Base-by-base conservation (phyloP, 2,113 vertebrate genomes). In the Cariama cristata region DNA sequence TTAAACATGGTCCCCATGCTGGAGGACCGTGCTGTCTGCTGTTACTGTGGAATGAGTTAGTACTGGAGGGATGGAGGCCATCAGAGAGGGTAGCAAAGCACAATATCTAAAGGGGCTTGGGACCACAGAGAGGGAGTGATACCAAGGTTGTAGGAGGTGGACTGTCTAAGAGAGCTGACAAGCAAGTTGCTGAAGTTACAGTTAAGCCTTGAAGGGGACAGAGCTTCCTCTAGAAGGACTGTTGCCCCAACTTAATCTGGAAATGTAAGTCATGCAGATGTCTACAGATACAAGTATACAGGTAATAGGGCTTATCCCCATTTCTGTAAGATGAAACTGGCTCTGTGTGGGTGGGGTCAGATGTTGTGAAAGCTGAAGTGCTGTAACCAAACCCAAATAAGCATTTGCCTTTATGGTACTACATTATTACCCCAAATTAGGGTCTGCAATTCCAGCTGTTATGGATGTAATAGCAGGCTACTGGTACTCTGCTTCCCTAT, bases 271-370 rank as follows among this genome's bases (percentile, higher is more conserved):
- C 55, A 18, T 40, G 58, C 23, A 73, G 32, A 56, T 12, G 53
- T 58, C 58, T 85, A 21, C 35, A 64, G 42, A 75, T 62, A 79
- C 44, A 79, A 47, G 79, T 73, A 85, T 14, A 9, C n/a, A 91
- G 73, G 58, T 91, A 88, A 42, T 33, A 96, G 62, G 45, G 67
- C 17, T 97, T 79, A 77, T 33, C 45, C 62, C 14, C 45, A 38
- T 66, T 87, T 91, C 55, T 85, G 77, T 90, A 69, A 79, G 77
- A 69, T 79, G 86, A 91, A 97, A 94, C 33, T 91, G 50, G n/a
- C 23, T 88, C 77, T 76, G 38, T 40, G 75, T 95, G 91, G 93
- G 89, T 95, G 84, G 71, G 50, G 74, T 63, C 50, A 86, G 42
- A 53, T 49, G 44, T 79, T 94, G 71, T 90, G 93, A 95, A 97